Conservation (phyloP, 35 echinoderm and acorn worm species). For the Apostichopus californicus region DNA sequence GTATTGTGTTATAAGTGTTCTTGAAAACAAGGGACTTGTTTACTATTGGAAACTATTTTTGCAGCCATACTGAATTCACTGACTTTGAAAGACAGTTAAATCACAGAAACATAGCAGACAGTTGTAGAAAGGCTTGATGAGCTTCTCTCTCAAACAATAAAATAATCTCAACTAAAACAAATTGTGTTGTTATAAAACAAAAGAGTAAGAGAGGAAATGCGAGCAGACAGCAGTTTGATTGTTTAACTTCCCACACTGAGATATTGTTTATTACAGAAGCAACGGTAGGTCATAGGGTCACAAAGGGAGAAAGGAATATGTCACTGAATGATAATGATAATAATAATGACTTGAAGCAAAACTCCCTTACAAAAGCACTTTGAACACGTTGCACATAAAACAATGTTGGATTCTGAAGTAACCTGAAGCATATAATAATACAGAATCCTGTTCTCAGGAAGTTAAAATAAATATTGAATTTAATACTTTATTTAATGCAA, state of each 20-base stretch:
- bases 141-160: too few relatives aligned
- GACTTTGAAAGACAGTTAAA: too few relatives aligned
- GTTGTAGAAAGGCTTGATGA: too few relatives aligned
- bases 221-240: too few relatives aligned
- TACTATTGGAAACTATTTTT: too few relatives aligned
- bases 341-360: neutral
- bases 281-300: constrained; percentile 6
- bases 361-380: constrained; percentile 36
- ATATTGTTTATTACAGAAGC: constrained; percentile 39
- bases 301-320: neutral
- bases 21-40: too few relatives aligned
- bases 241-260: constrained; percentile 48
- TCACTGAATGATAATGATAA: neutral
- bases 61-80: too few relatives aligned
- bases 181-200: too few relatives aligned
- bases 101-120: too few relatives aligned
- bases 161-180: too few relatives aligned
- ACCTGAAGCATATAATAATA: constrained; percentile 4
- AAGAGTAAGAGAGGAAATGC: too few relatives aligned
- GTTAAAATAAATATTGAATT: constrained; percentile 4
- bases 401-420: constrained; percentile 8
- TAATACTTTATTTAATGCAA: neutral
- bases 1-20: too few relatives aligned
- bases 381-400: constrained; percentile 33
- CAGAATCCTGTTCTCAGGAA: neutral